Evolutionary conservation across 2,797 vertebrate genomes (phyloP).

Genomic region (Ptychadena robeensis): DNA sequence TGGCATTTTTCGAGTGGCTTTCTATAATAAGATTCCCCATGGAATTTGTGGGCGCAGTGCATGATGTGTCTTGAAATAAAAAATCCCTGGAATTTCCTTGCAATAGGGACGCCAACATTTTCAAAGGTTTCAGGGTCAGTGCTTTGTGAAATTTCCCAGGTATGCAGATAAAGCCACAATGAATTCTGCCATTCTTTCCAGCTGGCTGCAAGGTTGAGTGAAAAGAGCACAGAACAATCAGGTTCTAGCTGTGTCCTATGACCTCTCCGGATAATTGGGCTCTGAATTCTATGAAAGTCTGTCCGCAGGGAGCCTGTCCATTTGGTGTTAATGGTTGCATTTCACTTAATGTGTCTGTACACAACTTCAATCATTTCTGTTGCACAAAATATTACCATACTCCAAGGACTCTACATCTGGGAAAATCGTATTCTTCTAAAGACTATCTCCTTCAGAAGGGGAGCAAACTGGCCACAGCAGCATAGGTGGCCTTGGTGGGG

Average conservation of each 20-base stretch:
- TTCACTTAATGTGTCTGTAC: constrained; percentile 41
- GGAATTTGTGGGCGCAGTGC: not conserved
- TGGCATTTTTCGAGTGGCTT: not conserved
- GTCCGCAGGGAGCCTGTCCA: constrained; percentile 14
- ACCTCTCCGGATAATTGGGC: constrained; percentile 48
- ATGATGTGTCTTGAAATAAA: constrained; percentile 20
- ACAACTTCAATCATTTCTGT: constrained; percentile 45
- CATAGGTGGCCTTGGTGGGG: not conserved
- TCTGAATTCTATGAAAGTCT: constrained; percentile 14
- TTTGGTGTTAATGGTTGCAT: constrained; percentile 40
- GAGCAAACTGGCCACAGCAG: not conserved
- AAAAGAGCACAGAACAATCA: constrained; percentile 41
- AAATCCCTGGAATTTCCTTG: constrained; percentile 10
- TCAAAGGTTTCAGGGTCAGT: constrained; percentile 36
- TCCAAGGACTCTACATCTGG: not conserved
- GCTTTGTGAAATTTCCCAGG: constrained; percentile 23
- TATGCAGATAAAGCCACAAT: constrained; percentile 37
- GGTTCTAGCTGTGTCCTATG: constrained; percentile 34
- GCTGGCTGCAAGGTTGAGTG: constrained; percentile 12
- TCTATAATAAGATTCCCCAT: not conserved
- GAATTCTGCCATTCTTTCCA: constrained; percentile 31
- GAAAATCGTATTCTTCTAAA: constrained; percentile 6
- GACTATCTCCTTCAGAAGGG: not conserved
- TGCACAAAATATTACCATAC: not conserved
- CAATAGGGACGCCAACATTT: not conserved